Evolutionary conservation across 2,797 vertebrate species (phyloP).

Genomic region (Clarias pachynema): DNA sequence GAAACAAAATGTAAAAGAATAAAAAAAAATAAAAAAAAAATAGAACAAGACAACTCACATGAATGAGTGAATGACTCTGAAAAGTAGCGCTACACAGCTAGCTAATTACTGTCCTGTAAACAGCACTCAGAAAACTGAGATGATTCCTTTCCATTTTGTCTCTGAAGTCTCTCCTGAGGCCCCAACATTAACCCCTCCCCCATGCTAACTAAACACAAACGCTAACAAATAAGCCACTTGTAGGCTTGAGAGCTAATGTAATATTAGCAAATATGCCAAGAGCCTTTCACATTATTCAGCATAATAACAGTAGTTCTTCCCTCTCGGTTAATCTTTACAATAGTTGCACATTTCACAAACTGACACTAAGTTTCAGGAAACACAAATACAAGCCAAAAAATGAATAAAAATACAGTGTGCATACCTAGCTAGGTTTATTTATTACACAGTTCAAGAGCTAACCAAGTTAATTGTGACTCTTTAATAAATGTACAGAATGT

Average conservation of each 20-base stretch:
- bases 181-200: not conserved
- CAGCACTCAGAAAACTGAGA: not conserved
- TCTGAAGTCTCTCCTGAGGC: not conserved
- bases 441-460: not conserved
- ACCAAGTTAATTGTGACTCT: not conserved
- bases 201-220: too few species aligned
- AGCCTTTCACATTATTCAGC: not conserved
- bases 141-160: not conserved
- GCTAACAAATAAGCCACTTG: not conserved
- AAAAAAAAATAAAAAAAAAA: not conserved
- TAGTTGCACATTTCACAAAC: not conserved
- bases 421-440: too few species aligned
- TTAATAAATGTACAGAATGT: not conserved
- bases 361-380: too few species aligned
- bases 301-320: not conserved
- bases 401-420: too few species aligned
- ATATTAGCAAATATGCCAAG: not conserved
- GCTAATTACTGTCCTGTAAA: not conserved
- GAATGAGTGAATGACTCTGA: not conserved
- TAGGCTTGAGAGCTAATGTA: not conserved
- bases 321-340: not conserved
- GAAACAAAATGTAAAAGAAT: not conserved
- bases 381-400: too few species aligned
- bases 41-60: constrained; percentile 1
- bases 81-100: not conserved